Evolutionary conservation across 2,888 invertebrate genomes (phyloP), one percentile per base, ranked within the genome.

Genomic region (Eristalis arbustorum): DNA sequence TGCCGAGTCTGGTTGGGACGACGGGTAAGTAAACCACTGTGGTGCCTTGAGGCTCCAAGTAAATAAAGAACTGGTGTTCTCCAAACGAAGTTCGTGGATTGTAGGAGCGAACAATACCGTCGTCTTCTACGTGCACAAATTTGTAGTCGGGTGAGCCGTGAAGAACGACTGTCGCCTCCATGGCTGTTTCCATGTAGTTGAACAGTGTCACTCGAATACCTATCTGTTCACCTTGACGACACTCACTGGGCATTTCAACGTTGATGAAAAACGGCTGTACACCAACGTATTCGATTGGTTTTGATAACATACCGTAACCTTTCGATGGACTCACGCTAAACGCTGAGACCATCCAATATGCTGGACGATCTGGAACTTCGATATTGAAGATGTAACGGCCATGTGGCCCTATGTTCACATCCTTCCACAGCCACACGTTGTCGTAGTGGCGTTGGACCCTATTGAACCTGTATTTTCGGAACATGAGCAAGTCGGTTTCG

Each of bases 371-470:
- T 0, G 98, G 97, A n/a, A 98, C 97, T 56, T 96, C 96, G 61
- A 96, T 93, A 77, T 96, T 97, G 93, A 98, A 98, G 79, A 98
- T 97, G 91, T 94, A 96, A 6, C 98, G 95, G 0, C 98, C 98
- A 92, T 98, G 97, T 23, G 98, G 97, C 0, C 97, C 98, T 90
- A 98, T 97, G 92, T 98, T 98, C 71, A 97, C 95, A 93, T 98
- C 98, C 87, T 96, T 95, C 98, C 98, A 99, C 73, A 98, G 93
- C 98, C 98, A 99, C 78, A 97, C 96, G 92, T 98, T 98, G 90
- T 98, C 98, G 93, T 98, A 98, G 91, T 98, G 97, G 0, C 98
- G 94, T 91, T 97, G 96, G 81, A 98, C 95, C 82, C 98, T 95
- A 93, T 97, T 98, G 92, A 97, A 97, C 2, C 98, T 95, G 89